Base-by-base conservation (phyloP, 2,113 vertebrate species). In the Mastomys natalensis region DNA sequence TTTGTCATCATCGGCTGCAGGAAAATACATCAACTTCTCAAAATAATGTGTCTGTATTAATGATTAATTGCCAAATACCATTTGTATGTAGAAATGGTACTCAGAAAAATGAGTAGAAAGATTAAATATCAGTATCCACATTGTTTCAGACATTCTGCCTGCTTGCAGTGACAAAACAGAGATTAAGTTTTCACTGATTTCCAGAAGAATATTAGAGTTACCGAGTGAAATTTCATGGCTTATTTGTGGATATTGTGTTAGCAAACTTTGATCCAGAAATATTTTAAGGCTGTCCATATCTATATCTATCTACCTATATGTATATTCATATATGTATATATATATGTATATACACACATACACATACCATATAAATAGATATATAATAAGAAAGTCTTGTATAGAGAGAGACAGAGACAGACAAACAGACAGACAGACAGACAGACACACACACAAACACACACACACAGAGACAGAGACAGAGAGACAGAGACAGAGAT, bases 41-140 rank as follows among this genome's bases (percentile, higher is more conserved):
- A 82, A 80, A 80, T 66, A 72, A 80, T 26, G 48, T 29, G 40
- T 76, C 77, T 90, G 68, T 85, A 48, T 80, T 94, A 93, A 89
- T 97, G 74, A 91, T 94, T 93, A 96, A 84, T 95, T 92, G 73
- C 84, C 37, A 95, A 94, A 87, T 26, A 92, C 51, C 87, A 87
- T 95, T 97, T 96, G 55, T 95, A 0, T 91, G 22, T 94, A 68
- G 48, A 93, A 93, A 89, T 88, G 19, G 22, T 58, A 87, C 40
- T 87, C n/a, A 89, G 73, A 40, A 95, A 96, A 91, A 62, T 64
- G 24, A 45, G 48, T 70, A 64, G 15, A 24, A 68, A 92, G 95
- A 45, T 73, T 88, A 97, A 94, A 95, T 70, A 70, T 91, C 89
- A 95, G 53, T 40, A 82, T 82, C 21, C 22, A 40, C 6, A 1